Evolutionary conservation across 2,113 vertebrate species (phyloP).

Genomic region (Parus major): DNA sequence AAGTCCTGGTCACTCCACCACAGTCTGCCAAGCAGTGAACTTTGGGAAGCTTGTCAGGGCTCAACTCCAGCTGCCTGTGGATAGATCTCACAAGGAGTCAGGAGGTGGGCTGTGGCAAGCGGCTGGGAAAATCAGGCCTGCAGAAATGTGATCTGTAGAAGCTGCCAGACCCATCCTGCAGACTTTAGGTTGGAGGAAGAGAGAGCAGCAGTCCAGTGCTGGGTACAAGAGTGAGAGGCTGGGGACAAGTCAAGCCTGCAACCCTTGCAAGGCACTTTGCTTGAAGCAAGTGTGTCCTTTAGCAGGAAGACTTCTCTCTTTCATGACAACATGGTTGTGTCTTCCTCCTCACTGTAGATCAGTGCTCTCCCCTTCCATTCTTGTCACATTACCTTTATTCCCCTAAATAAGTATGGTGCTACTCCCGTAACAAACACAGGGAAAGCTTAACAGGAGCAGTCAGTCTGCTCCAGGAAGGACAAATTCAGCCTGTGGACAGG

Average conservation of each 20-base stretch:
- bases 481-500: not conserved
- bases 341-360: not conserved
- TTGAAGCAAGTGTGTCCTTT: rapidly evolving
- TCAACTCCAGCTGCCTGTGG: not conserved
- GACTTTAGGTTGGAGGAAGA: not conserved
- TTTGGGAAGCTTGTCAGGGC: not conserved
- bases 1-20: not conserved
- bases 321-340: not conserved
- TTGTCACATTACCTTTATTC: not conserved
- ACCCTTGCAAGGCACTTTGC: not conserved
- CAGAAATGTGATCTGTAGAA: not conserved
- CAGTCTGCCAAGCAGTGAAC: not conserved
- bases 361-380: not conserved
- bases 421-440: not conserved
- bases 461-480: not conserved
- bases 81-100: not conserved
- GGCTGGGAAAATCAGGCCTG: not conserved
- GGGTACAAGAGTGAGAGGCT: rapidly evolving
- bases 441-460: not conserved
- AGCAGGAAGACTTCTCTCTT: not conserved
- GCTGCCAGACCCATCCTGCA: not conserved
- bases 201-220: not conserved
- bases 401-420: rapidly evolving
- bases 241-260: not conserved
- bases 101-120: not conserved